Evolutionary conservation across 1,140 invertebrate genomes (phyloP).

Genomic region (Campodea augens): DNA sequence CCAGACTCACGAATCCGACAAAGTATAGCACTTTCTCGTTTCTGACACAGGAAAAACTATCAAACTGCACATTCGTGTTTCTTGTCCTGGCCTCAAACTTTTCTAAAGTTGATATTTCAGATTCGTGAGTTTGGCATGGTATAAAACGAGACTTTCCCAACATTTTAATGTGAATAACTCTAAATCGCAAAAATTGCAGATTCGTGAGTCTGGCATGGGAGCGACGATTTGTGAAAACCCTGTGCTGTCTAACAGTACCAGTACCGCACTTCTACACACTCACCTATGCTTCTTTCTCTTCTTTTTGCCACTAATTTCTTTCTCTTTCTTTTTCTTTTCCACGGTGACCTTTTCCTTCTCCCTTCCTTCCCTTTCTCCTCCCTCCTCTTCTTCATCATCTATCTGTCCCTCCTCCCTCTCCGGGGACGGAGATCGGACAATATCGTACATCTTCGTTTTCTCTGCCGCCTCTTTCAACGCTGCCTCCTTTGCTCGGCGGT

Average conservation of each 20-base stretch:
- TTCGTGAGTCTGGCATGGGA: no score
- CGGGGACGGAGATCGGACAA: slow-evolving; percentile 36
- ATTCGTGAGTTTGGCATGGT: background rate
- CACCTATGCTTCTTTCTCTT: background rate
- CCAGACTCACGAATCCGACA: no score
- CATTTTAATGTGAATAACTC: background rate
- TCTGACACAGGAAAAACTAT: no score
- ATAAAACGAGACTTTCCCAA: background rate
- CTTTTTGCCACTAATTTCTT: slow-evolving; percentile 9
- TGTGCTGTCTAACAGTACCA: no score
- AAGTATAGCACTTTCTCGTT: no score
- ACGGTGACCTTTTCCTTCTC: slow-evolving; percentile 2
- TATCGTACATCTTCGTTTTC: slow-evolving; percentile 35
- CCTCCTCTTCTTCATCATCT: slow-evolving; percentile 3
- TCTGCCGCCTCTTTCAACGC: slow-evolving; percentile 34
- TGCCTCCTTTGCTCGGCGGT: slow-evolving; percentile 57
- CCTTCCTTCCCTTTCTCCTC: slow-evolving; percentile 9
- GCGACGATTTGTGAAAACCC: no score
- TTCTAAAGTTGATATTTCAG: background rate
- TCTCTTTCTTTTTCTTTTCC: slow-evolving; percentile 6
- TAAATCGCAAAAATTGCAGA: background rate
- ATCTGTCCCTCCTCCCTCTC: slow-evolving; percentile 2
- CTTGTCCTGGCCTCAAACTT: no score
- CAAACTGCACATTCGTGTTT: no score
- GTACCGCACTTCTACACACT: background rate